Conservation (phyloP, 1,140 invertebrate species). For the Rhysida immarginata region DNA sequence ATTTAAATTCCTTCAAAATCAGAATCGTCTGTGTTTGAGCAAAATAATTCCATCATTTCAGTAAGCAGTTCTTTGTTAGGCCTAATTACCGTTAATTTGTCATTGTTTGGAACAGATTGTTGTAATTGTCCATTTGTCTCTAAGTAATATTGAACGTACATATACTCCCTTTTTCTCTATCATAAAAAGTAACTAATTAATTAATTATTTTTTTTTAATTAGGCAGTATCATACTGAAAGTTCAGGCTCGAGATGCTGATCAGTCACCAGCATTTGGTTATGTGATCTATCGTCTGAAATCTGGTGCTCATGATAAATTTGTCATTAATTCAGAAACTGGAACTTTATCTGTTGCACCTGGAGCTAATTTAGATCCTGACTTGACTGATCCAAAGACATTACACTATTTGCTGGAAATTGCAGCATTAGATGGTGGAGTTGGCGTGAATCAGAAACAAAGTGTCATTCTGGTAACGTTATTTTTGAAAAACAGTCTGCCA, state of each 20-base stretch:
- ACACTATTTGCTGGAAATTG: conserved; percentile 33
- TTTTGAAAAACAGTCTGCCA: too few relatives aligned
- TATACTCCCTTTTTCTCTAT: too few relatives aligned
- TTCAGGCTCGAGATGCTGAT: conserved; percentile 67
- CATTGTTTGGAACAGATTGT: too few relatives aligned
- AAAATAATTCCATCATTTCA: too few relatives aligned
- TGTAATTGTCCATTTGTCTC: too few relatives aligned
- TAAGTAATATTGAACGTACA: too few relatives aligned
- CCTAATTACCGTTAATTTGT: too few relatives aligned
- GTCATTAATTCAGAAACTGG: conserved; percentile 68
- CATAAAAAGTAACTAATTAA: not conserved
- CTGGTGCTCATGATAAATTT: conserved; percentile 81
- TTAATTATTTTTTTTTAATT: not conserved
- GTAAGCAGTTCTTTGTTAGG: too few relatives aligned
- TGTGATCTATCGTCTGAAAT: conserved; percentile 71
- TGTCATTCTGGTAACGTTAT: too few relatives aligned
- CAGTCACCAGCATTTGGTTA: conserved; percentile 70
- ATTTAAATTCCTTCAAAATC: too few relatives aligned
- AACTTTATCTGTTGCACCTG: conserved; percentile 63
- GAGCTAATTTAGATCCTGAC: conserved; percentile 77
- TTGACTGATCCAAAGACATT: conserved; percentile 54
- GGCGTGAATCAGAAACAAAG: conserved; percentile 49
- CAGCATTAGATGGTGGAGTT: conserved; percentile 72
- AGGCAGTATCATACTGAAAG: conserved; percentile 25
- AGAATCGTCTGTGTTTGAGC: too few relatives aligned